A percentile compares a stretch with the other conserved stretches of the same genome.
phyloP scores from a whole-genome alignment of 2,113 vertebrate species.

The Bubo scandiacus region DNA sequence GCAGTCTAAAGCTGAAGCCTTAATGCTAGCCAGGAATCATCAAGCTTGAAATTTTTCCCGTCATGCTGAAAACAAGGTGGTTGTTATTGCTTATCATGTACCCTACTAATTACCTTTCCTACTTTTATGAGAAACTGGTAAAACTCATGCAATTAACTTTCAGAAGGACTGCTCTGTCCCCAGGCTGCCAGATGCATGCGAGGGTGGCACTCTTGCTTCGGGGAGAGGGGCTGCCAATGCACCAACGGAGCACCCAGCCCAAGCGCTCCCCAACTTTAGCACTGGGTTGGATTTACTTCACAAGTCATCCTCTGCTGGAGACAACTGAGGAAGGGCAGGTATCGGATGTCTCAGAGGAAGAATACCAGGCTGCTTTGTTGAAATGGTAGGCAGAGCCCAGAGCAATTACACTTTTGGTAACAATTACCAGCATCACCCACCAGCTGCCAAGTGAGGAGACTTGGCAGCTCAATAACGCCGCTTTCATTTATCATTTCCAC shows the following conservation, averaged over 20 bases:
- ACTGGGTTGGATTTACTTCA: not conserved
- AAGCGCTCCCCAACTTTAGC: not conserved
- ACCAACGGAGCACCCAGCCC: not conserved
- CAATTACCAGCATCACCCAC: slow-evolving; percentile 50
- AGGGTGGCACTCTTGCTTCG: not conserved
- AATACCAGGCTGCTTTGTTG: slow-evolving; percentile 22
- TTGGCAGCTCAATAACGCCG: slow-evolving; percentile 47
- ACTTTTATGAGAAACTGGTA: not conserved
- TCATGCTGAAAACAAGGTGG: rapidly evolving
- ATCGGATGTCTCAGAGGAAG: slow-evolving; percentile 14
- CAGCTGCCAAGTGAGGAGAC: slow-evolving; percentile 47
- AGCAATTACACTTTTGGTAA: slow-evolving; percentile 65
- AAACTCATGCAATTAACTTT: not conserved
- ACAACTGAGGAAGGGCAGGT: not conserved
- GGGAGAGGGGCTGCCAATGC: slow-evolving; percentile 13
- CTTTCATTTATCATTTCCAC: slow-evolving; percentile 60
- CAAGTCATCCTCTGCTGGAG: not conserved
- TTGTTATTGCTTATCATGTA: rapidly evolving
- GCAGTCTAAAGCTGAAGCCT: not conserved
- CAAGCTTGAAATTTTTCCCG: not conserved
- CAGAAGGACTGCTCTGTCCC: not conserved
- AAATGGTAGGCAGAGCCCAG: slow-evolving; percentile 27
- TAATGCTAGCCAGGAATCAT: not conserved
- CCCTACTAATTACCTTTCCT: not conserved
- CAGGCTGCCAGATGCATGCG: not conserved